phyloP scores from a whole-genome alignment of 2,113 vertebrate genomes.

The Muscicapa adusta region DNA sequence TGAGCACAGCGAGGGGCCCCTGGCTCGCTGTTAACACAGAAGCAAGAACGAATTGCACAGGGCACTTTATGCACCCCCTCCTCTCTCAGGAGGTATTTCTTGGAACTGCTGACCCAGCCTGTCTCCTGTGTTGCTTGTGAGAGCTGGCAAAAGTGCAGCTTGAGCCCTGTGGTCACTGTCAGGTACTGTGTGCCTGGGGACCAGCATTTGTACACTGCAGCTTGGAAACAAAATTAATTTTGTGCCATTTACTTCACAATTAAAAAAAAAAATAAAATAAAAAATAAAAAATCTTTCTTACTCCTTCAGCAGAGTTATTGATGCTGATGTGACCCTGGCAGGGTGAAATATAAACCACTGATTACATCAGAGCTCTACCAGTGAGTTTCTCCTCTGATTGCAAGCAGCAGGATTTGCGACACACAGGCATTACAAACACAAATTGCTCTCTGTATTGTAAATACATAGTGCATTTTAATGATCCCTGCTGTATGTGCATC shows the following conservation, averaged over 20 bases:
- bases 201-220: not conserved
- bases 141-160: slow-evolving; percentile 6
- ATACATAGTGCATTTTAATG: slow-evolving; percentile 17
- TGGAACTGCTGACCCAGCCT: not conserved
- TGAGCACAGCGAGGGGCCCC: not conserved
- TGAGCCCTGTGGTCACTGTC: not conserved
- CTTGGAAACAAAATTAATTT: not conserved
- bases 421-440: not conserved
- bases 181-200: not conserved
- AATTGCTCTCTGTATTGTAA: not conserved
- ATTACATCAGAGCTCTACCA: slow-evolving; percentile 36
- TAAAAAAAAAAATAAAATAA: too few relatives aligned
- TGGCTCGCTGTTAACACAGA: not conserved
- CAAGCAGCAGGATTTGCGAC: not conserved
- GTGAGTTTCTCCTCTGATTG: not conserved
- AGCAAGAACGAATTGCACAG: not conserved
- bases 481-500: not conserved
- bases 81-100: not conserved
- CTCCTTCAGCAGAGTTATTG: not conserved
- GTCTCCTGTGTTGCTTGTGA: not conserved
- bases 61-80: not conserved
- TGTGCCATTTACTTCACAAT: not conserved
- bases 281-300: not conserved
- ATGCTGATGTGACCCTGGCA: not conserved
- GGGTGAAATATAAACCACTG: slow-evolving; percentile 50